Conservation (phyloP, 2,113 vertebrate species). For the Catharus bicknelli region DNA sequence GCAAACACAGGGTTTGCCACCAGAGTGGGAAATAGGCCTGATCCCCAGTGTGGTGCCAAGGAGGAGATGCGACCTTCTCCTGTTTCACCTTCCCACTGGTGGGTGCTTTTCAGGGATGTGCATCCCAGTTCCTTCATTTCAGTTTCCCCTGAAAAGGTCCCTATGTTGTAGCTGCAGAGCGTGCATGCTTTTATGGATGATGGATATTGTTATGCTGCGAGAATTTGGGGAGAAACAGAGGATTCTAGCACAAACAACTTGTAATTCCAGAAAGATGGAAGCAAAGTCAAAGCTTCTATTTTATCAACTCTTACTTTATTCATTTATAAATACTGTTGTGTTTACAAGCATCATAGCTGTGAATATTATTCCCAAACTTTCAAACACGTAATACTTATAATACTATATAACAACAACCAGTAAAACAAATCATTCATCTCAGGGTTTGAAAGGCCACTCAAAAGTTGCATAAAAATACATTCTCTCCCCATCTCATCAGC, state of each 20-base stretch:
- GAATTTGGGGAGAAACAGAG: neutral
- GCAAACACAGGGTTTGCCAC: neutral
- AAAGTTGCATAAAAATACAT: slow-evolving; percentile 84
- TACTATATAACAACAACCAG: slow-evolving; percentile 74
- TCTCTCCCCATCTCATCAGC: slow-evolving; percentile 71
- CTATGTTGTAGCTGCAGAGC: neutral
- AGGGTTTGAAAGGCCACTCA: slow-evolving; percentile 82
- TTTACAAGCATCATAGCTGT: slow-evolving; percentile 81
- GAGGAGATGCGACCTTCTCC: neutral
- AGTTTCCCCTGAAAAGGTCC: neutral
- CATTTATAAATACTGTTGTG: slow-evolving; percentile 84
- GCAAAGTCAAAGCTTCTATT: slow-evolving; percentile 67
- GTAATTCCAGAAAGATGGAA: neutral
- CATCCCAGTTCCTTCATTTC: too few relatives aligned
- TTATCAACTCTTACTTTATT: slow-evolving; percentile 76
- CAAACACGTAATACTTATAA: slow-evolving; percentile 77
- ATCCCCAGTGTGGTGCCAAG: rapidly evolving
- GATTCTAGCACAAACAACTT: neutral
- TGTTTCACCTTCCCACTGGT: rapidly evolving
- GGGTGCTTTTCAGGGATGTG: neutral
- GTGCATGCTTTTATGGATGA: neutral
- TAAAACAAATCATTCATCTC: slow-evolving; percentile 76
- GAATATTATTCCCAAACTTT: slow-evolving; percentile 78
- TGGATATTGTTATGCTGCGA: rapidly evolving
- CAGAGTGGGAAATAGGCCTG: rapidly evolving